Evolutionary conservation across 2,113 vertebrate genomes (phyloP), one percentile per base, ranked within the genome.

Genomic region (Hydrochoerus hydrochaeris): DNA sequence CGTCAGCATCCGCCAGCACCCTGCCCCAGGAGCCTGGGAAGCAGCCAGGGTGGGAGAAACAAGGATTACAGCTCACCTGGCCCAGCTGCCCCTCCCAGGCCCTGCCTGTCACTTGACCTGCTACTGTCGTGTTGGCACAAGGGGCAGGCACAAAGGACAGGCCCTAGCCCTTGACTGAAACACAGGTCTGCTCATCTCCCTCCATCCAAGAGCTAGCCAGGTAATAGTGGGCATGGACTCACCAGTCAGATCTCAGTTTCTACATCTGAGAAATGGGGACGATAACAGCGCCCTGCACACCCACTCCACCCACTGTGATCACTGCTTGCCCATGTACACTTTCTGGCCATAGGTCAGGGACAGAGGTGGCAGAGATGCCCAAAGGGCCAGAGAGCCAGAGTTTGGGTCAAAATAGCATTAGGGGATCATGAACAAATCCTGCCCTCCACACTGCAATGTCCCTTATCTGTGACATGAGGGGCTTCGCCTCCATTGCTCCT

Each of bases 241-340:
- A 63, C 46, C 77, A 41, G 85, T 73, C 17, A 0, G 26, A 81
- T 44, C 87, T 97, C 75, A 71, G 92, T 90, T 89, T 93, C 93
- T 85, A 49, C 77, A 73, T 78, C 92, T 91, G 81, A 58, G 65
- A 97, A 96, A 93, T 19, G 94, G 85, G 57, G 67, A 80, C 52
- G 75, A 60, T 83, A 87, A 91, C 35, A 38, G 63, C 17, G 54
- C 20, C 49, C 63, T 22, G 58, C 84, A 13, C 77, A 30, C 26
- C 26, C 2, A 14, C 88, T 35, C 22, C 24, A 14, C 35, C 57
- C 41, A 38, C 62, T 67, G 58, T 84, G 22, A 77, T 75, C 35
- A 78, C 11, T 57, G 52, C 24, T 2, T 13, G 10, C 67, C 41
- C 73, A 28, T 4, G 0, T 14, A 16, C 19, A 7, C n/a, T 22